Conservation (phyloP, 2,888 invertebrate genomes). For the Coelinius sp. region DNA sequence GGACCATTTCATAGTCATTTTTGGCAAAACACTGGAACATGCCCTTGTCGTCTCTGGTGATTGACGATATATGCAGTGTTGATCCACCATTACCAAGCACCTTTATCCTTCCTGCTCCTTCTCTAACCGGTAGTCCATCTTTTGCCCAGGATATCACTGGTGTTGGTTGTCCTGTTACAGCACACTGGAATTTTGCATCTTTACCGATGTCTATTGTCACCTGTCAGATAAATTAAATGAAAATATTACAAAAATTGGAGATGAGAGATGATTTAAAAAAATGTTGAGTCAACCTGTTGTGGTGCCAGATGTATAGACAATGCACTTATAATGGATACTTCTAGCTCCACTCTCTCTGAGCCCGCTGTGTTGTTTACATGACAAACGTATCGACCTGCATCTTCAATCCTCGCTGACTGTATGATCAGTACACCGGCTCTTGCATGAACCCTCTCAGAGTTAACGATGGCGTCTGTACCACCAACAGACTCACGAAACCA, state of each 20-base stretch:
- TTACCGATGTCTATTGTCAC: constrained; percentile 87
- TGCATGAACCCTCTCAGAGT: constrained; percentile 67
- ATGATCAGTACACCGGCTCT: constrained; percentile 68
- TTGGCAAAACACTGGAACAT: constrained; percentile 93
- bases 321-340: constrained; percentile 67
- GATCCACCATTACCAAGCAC: constrained; percentile 66
- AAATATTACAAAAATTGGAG: neutral
- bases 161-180: constrained; percentile 86
- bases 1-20: constrained; percentile 87
- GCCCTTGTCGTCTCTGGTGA: constrained; percentile 87
- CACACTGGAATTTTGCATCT: constrained; percentile 89
- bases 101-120: constrained; percentile 66
- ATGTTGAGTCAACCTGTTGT: constrained; percentile 64
- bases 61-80: constrained; percentile 69
- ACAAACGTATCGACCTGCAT: constrained; percentile 90
- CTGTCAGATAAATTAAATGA: constrained; percentile 73
- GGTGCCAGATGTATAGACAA: constrained; percentile 66
- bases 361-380: constrained; percentile 93
- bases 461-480: constrained; percentile 65
- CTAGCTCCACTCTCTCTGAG: constrained; percentile 70
- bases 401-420: constrained; percentile 76
- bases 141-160: constrained; percentile 72
- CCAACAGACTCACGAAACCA: constrained; percentile 68
- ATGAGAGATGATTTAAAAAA: neutral
- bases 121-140: constrained; percentile 71